Conservation (phyloP, 2,797 vertebrate genomes). For the Corythornis leucogaster region DNA sequence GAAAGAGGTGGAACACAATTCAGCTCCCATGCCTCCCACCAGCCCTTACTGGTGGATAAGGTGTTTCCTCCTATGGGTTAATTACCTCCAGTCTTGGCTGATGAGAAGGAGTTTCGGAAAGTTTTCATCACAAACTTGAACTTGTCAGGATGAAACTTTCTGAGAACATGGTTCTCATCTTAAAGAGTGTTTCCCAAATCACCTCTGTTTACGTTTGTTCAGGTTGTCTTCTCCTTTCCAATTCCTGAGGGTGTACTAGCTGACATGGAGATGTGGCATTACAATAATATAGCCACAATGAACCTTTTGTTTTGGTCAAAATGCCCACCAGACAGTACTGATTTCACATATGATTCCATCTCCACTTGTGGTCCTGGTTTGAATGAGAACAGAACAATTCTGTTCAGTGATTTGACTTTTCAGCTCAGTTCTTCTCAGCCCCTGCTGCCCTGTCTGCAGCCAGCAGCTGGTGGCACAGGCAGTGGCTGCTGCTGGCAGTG, state of each 20-base stretch:
- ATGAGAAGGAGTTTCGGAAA: neutral
- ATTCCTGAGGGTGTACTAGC: rapidly evolving
- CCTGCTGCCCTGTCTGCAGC: no score
- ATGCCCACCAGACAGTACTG: neutral
- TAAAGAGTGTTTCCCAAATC: neutral
- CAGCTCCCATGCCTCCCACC: neutral
- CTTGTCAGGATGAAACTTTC: neutral
- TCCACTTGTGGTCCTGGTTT: neutral
- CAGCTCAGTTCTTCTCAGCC: no score
- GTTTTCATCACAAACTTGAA: neutral
- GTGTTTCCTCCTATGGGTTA: neutral
- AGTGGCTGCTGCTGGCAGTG: no score
- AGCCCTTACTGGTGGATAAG: neutral
- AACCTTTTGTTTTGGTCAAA: neutral
- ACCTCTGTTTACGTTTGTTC: neutral
- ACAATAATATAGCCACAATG: neutral
- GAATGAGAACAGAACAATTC: no score
- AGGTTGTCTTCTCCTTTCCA: neutral
- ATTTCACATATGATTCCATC: neutral
- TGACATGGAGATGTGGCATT: neutral
- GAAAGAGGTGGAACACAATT: neutral
- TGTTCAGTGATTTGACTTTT: no score
- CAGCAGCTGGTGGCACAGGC: no score
- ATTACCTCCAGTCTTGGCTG: neutral
- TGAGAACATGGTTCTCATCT: neutral